Evolutionary conservation across 2,113 vertebrate species (phyloP).

Genomic region (Poeciliopsis prolifica): DNA sequence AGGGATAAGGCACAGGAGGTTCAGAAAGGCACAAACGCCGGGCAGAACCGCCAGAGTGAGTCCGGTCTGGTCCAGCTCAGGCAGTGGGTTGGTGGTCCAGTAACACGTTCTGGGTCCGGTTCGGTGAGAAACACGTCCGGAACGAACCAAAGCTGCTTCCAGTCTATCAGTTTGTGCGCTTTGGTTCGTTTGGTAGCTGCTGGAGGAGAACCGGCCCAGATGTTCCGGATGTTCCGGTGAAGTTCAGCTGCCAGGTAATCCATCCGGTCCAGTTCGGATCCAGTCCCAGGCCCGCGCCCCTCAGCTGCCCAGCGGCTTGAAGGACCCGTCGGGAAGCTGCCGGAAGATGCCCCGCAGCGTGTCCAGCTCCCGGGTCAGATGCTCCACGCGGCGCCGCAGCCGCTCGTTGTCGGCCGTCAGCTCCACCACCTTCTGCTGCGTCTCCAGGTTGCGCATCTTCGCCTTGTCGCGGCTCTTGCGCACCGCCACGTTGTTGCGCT

Average conservation of each 20-base stretch:
- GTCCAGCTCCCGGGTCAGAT: constrained; percentile 94
- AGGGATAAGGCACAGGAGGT: constrained; percentile 47
- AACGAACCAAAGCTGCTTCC: background rate
- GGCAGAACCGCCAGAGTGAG: background rate
- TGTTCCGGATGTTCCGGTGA: background rate
- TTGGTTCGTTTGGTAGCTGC: background rate
- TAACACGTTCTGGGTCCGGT: constrained; percentile 8
- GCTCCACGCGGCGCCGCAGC: constrained; percentile 93
- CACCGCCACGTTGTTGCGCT: constrained; percentile 98
- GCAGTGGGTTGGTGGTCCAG: background rate
- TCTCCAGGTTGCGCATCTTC: constrained; percentile 96
- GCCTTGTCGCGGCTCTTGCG: constrained; percentile 98
- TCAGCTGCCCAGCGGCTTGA: constrained; percentile 93
- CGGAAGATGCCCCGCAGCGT: constrained; percentile 96
- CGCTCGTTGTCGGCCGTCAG: constrained; percentile 92
- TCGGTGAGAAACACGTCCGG: background rate
- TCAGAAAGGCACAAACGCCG: constrained; percentile 71
- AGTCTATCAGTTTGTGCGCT: background rate
- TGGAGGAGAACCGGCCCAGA: background rate
- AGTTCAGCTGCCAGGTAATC: constrained; percentile 61
- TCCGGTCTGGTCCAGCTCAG: background rate
- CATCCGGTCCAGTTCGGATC: constrained; percentile 16
- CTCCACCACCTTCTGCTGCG: constrained; percentile 96
- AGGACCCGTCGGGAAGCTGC: constrained; percentile 93
- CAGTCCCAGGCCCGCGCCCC: constrained; percentile 14